Evolutionary conservation across 1,140 invertebrate genomes (phyloP).

Genomic region (Telenomus remus): DNA sequence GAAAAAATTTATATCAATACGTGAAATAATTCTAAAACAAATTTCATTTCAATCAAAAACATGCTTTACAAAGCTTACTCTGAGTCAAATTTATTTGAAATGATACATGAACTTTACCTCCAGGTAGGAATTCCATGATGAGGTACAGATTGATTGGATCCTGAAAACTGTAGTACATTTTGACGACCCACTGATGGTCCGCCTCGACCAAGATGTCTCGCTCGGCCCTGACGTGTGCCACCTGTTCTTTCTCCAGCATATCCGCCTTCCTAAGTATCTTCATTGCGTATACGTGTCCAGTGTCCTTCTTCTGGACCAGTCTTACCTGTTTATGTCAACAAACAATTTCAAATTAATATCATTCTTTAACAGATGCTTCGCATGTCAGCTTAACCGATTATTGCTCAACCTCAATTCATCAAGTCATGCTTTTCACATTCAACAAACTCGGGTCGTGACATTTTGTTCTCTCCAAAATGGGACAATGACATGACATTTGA

Average conservation of each 20-base stretch:
- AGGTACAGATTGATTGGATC: constrained; percentile 99
- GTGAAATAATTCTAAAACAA: too few species aligned
- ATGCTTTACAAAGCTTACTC: too few species aligned
- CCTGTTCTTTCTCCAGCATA: constrained; percentile 99
- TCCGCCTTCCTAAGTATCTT: constrained; percentile 99
- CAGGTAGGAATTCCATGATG: constrained; percentile 99
- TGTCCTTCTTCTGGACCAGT: constrained; percentile 99
- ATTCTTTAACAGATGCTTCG: constrained; percentile 7
- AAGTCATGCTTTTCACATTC: constrained; percentile 11
- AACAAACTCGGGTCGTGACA: not conserved
- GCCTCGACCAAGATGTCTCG: constrained; percentile 98
- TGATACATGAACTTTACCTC: constrained; percentile 77
- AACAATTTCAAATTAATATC: constrained; percentile 33
- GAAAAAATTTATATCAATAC: too few species aligned
- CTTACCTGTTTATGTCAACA: constrained; percentile 81
- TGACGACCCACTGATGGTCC: constrained; percentile 99
- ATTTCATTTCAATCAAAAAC: too few species aligned
- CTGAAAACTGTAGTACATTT: constrained; percentile 99
- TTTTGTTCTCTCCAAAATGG: not conserved
- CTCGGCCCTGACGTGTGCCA: constrained; percentile 98
- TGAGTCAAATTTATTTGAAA: too few species aligned
- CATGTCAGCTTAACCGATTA: constrained; percentile 1
- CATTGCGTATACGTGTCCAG: constrained; percentile 99
- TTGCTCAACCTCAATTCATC: constrained; percentile 17
- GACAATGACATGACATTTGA: too few species aligned